These are phyloP conservation scores for Cuculus canorus DNA, from an alignment of 2,797 vertebrate genomes.

Conservation along the genomic window DNA sequence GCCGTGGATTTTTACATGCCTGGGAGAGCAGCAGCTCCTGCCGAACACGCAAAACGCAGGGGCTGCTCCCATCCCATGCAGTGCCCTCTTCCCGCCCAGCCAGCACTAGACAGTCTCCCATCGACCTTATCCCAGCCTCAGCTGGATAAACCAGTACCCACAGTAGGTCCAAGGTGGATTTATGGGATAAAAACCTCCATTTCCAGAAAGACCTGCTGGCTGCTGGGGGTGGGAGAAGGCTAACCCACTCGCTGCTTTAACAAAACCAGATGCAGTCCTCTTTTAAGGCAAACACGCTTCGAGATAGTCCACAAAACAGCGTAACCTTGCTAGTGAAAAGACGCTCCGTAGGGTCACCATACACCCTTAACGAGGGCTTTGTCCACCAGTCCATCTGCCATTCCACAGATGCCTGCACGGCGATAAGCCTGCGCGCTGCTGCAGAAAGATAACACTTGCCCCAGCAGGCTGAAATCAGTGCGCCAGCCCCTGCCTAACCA, in stretches of 20 bases:
- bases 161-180: not conserved
- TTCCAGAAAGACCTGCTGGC: not conserved
- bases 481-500: not conserved
- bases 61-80: not conserved
- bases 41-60: too few species aligned
- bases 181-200: not conserved
- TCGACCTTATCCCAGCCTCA: not conserved
- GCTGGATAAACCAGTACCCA: not conserved
- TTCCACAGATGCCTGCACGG: not conserved
- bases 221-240: not conserved
- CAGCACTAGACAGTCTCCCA: not conserved
- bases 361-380: not conserved
- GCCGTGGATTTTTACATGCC: too few species aligned
- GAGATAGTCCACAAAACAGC: accelerated
- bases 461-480: not conserved
- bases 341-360: accelerated
- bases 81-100: not conserved
- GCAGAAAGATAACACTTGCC: not conserved
- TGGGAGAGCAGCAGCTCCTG: not conserved
- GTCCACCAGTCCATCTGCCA: not conserved
- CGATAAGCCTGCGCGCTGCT: not conserved
- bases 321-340: not conserved
- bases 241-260: not conserved
- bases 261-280: not conserved
- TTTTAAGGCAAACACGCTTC: not conserved